Conservation (phyloP, 2,113 vertebrate species). For the Erpornis zantholeuca region DNA sequence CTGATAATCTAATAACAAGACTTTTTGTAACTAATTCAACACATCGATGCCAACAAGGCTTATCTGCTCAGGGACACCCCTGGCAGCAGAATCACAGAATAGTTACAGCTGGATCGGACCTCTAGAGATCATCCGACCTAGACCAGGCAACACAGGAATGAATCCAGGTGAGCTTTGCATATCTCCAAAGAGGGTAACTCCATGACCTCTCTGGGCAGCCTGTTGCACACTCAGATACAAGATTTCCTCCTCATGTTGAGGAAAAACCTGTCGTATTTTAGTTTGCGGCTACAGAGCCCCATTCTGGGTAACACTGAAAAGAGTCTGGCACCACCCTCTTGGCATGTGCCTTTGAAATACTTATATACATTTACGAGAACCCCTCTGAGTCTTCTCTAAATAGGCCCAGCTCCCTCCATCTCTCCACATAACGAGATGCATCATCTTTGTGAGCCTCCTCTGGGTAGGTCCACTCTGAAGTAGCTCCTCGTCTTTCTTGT, state of each 20-base stretch:
- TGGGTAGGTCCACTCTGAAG: not conserved
- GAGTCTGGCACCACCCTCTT: fast-evolving
- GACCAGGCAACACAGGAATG: not conserved
- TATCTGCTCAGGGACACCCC: too few relatives aligned
- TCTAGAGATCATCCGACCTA: not conserved
- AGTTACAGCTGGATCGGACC: too few relatives aligned
- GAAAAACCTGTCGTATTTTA: not conserved
- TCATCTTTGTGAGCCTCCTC: not conserved
- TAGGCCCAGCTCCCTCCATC: not conserved
- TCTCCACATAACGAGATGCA: not conserved
- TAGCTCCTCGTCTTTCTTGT: too few relatives aligned
- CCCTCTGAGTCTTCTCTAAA: too few relatives aligned
- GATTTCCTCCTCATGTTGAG: not conserved
- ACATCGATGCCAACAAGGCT: fast-evolving
- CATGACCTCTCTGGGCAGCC: not conserved
- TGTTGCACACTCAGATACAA: not conserved
- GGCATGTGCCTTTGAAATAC: fast-evolving
- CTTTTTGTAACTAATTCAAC: too few relatives aligned
- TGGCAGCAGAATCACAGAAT: not conserved
- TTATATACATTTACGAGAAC: not conserved
- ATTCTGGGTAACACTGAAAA: not conserved
- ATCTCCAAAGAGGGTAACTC: too few relatives aligned
- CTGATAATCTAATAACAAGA: fast-evolving
- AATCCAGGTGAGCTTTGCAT: not conserved
- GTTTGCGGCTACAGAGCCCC: too few relatives aligned